Base-by-base conservation (phyloP, 2,797 vertebrate species). In the Hoplostethus atlanticus region DNA sequence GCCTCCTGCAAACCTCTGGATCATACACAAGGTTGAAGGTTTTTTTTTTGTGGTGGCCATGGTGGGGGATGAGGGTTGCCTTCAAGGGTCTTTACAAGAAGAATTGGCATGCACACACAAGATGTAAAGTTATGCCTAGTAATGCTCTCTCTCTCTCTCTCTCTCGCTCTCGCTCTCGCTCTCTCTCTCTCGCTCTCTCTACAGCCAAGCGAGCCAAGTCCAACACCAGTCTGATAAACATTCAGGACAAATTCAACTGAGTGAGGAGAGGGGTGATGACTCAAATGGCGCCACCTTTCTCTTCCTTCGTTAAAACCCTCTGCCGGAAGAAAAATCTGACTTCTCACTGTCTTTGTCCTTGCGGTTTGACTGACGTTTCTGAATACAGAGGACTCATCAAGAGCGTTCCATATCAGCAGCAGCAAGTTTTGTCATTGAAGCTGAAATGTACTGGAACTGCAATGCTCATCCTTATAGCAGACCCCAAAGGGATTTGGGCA, bases 181-280 rank as follows among this genome's bases (percentile, higher is more conserved):
- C 71, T 89, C 77, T 87, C 91, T 1, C 21, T 21, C 21, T 21
- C 21, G 1, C 21, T 21, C 21, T 21, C 21, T 21, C 21, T 89
- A 52, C 91, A 99, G 98, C 98, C 79, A 98, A 97, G 56, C 95
- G 98, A 84, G 96, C 96, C 13, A 97, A 96, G 89, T 96, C 97
- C 58, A 96, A 93, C 93, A 82, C 90, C 91, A 97, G 90, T 85
- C 88, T 96, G 89, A 94, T 95, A 89, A 96, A 96, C 90, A 96
- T 99, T 92, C 97, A 98, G 93, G 97, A 98, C 94, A 98, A 97
- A 89, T 90, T 85, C 89, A 96, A 93, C 91, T 99, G 96, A 99
- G 86, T 77, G 84, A 64, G 53, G 66, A 44, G 51, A 13, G 25
- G 1, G 40, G 36, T 11, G 60, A 60, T 3, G 54, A 46, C 31